A percentile compares a stretch with the other conserved stretches of the same genome.
These are phyloP conservation scores for Rallus crepitans DNA, from an alignment of 2,797 vertebrate species.

Conservation along the genomic window DNA sequence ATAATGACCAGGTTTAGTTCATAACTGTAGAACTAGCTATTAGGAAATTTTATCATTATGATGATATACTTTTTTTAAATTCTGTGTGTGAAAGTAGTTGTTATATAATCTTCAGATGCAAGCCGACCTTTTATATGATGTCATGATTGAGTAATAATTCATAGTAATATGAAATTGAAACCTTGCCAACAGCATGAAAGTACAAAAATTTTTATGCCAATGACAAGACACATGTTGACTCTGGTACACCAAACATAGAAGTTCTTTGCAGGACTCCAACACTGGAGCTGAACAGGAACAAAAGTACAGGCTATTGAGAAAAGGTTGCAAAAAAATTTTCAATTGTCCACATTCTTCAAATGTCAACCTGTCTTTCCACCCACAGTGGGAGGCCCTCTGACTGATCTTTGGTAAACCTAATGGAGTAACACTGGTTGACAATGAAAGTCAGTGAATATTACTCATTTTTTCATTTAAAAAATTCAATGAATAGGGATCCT, in stretches of 20 bases:
- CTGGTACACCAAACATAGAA: neutral
- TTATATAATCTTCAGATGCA: neutral
- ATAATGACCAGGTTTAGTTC: neutral
- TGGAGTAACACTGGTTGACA: neutral
- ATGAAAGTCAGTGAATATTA: neutral
- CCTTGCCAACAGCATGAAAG: rapidly evolving
- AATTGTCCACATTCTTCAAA: neutral
- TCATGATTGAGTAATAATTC: neutral
- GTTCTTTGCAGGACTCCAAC: neutral
- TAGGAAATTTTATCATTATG: neutral
- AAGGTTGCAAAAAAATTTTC: neutral
- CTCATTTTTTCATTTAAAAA: neutral
- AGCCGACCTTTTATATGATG: neutral
- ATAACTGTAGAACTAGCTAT: neutral
- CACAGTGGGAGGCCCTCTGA: neutral
- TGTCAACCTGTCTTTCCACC: neutral
- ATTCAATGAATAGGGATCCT: neutral
- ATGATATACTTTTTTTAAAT: neutral
- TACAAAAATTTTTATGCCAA: neutral
- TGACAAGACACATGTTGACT: neutral
- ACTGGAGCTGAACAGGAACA: neutral
- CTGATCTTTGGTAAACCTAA: neutral
- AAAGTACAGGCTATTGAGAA: neutral
- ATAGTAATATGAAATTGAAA: neutral
- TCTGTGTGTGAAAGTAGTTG: neutral